Base-by-base conservation (phyloP, 1,140 invertebrate genomes). In the Lerema accius region DNA sequence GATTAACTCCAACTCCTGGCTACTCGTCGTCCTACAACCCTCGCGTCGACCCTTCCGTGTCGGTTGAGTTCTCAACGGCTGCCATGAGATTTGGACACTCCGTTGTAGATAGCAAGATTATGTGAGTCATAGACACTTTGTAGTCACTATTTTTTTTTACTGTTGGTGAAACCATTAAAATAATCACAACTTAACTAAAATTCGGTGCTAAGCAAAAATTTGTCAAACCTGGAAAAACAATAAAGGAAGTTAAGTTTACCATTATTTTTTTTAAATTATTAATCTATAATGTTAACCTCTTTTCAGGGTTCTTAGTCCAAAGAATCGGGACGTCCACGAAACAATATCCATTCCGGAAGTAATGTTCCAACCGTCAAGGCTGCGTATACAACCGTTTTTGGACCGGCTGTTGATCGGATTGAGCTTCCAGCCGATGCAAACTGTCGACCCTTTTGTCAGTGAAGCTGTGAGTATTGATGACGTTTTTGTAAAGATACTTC, bases 41-140 rank as follows among this genome's bases (percentile, higher is more conserved):
- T 14, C 65, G 83, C 32, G 73, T 92, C 3, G 95, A 98, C 80
- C 94, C 97, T 0, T 94, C 94, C 0, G 92, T 98, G 10, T 93
- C 95, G 0, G 97, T 96, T 73, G 97, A 97, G 84, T 98, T 99
- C 84, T 94, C 97, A 0, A 93, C 95, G 0, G 97, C 97, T 2
- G 98, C 96, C 10, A 96, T 95, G 88, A 91, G 96, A 60, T 97
- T 98, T 89, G 97, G 97, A 0, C 97, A 98, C 83, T 94, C 94
- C 0, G 79, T 88, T 43, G 93, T 94, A 4, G 92, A 93, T 76
- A 92, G 93, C 19, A 84, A 80, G 28, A 56, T 89, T 0, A 71
- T 68, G 86, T 89, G 67, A 85, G 81, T 73, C 7, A 60, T n/a
- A n/a, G n/a, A n/a, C n/a, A n/a, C n/a, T n/a, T n/a, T n/a, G n/a